Conservation (phyloP, 2,113 vertebrate genomes). For the Neogale vison region DNA sequence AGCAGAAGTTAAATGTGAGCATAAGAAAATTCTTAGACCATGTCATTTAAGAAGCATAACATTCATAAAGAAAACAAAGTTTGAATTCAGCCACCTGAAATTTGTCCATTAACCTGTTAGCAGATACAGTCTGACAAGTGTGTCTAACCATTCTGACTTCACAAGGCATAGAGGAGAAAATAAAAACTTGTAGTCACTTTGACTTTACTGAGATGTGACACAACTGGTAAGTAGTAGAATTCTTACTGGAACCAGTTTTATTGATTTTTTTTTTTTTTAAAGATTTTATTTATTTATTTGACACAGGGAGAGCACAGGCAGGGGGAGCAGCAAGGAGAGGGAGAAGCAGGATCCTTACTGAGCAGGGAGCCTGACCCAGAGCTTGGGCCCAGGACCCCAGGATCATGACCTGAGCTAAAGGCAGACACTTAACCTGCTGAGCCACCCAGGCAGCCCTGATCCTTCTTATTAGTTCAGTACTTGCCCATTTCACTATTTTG, state of each 20-base stretch:
- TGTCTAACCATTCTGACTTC: neutral
- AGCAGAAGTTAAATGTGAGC: constrained; percentile 25
- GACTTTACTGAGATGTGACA: neutral
- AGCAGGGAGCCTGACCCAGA: neutral
- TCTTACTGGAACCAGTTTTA: neutral
- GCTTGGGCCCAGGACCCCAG: neutral
- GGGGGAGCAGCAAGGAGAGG: neutral
- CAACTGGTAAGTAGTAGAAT: neutral
- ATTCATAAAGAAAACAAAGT: constrained; percentile 18
- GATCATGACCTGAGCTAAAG: neutral
- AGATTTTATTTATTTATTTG: neutral
- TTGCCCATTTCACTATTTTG: neutral
- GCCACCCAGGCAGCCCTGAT: neutral
- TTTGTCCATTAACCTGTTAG: neutral
- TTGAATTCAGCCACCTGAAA: neutral
- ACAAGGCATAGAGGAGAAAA: neutral
- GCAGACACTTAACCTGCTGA: neutral
- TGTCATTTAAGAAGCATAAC: constrained; percentile 3
- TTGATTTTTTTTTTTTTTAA: no score
- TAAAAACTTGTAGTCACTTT: neutral
- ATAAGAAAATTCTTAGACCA: neutral
- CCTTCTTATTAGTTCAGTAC: neutral
- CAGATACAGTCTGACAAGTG: neutral
- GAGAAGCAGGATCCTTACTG: neutral
- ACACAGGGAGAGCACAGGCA: neutral